phyloP scores from a whole-genome alignment of 2,888 invertebrate genomes.

The Drosophila siamana region DNA sequence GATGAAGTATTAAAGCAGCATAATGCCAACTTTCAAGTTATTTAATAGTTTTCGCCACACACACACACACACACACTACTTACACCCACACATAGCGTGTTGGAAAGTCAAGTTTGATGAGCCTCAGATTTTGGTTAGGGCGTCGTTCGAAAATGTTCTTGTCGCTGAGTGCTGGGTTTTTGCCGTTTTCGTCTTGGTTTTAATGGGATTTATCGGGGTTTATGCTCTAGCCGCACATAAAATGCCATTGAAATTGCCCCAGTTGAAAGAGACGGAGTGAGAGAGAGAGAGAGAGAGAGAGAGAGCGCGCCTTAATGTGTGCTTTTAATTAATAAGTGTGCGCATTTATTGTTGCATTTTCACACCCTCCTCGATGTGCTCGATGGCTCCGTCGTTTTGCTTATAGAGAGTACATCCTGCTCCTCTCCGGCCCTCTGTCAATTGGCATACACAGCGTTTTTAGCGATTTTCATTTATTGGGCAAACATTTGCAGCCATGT shows the following conservation, averaged over 20 bases:
- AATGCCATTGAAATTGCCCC: constrained; percentile 54
- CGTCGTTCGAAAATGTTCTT: neutral
- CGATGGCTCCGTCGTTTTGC: too few relatives aligned
- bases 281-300: too few relatives aligned
- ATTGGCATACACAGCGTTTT: constrained; percentile 49
- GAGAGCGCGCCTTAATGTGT: constrained; percentile 47
- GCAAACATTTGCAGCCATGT: constrained; percentile 74
- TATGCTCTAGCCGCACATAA: constrained; percentile 66
- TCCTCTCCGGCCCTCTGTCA: neutral
- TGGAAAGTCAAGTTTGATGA: constrained; percentile 61
- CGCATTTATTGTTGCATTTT: constrained; percentile 69
- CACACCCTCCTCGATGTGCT: constrained; percentile 34
- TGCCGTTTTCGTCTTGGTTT: constrained; percentile 7
- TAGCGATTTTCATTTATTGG: constrained; percentile 68
- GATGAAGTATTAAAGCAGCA: constrained; percentile 64
- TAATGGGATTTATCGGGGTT: constrained; percentile 45
- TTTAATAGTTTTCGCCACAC: constrained; percentile 65
- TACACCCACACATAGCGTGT: neutral
- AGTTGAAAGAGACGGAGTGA: constrained; percentile 21
- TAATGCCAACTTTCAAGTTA: constrained; percentile 70
- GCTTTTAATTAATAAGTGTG: constrained; percentile 75
- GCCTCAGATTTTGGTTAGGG: constrained; percentile 36
- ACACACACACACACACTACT: neutral
- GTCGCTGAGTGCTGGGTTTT: neutral
- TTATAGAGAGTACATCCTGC: too few relatives aligned